A percentile compares a stretch with the other conserved stretches of the same genome.
Conservation (phyloP, 2,797 vertebrate genomes). For the Rallus crepitans region DNA sequence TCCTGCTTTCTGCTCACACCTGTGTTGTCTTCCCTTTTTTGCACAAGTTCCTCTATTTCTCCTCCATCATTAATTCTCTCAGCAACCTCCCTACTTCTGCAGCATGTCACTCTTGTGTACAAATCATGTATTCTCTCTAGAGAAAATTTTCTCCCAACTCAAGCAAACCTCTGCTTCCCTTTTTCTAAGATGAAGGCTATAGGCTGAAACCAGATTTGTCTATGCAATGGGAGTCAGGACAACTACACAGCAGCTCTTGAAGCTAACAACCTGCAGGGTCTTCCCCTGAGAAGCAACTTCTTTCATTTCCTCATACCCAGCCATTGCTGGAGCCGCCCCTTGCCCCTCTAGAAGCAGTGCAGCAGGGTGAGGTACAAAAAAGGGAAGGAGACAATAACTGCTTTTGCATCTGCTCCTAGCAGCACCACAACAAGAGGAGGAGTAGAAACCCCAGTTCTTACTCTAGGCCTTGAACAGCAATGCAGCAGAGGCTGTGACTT, state of each 20-base stretch:
- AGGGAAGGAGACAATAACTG: not conserved
- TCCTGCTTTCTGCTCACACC: not conserved
- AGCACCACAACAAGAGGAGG: rapidly evolving
- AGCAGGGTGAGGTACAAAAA: not conserved
- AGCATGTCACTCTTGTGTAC: rapidly evolving
- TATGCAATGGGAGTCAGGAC: not conserved
- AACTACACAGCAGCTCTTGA: not conserved
- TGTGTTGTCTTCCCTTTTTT: not conserved
- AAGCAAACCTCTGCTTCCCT: not conserved
- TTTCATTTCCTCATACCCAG: not conserved
- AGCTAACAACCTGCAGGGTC: rapidly evolving
- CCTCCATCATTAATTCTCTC: not conserved
- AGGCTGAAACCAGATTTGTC: not conserved
- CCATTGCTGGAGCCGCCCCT: not conserved
- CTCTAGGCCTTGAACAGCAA: not conserved
- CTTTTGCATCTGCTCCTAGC: not conserved
- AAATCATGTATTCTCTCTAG: not conserved
- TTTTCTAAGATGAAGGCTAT: not conserved
- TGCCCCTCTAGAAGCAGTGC: not conserved
- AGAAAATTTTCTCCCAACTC: not conserved
- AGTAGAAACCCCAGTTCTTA: not conserved
- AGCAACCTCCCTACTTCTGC: not conserved
- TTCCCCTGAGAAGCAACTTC: not conserved
- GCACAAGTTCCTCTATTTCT: not conserved
- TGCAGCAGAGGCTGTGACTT: rapidly evolving